Evolutionary conservation across 2,113 vertebrate species (phyloP), one percentile per base, ranked within the genome.

Genomic region (Bos javanicus): DNA sequence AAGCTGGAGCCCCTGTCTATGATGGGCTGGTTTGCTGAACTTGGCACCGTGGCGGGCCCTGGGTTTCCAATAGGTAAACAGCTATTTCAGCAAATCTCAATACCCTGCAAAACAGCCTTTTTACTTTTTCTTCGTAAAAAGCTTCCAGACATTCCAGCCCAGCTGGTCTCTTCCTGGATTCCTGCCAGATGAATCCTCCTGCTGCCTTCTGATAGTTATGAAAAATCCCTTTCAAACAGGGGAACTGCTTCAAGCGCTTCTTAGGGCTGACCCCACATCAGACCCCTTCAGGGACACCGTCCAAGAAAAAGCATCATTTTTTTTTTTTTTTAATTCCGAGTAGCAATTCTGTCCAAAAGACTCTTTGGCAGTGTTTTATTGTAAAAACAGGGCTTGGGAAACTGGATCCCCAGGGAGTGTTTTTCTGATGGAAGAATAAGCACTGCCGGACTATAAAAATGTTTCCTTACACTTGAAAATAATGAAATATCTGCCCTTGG

Each of bases 261-360:
- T 82, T 96, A 93, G 87, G 90, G 7, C 46, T 93, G 5, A 81
- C 92, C 64, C 83, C 84, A 94, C 80, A 25, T 80, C 48, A 82
- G 95, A 93, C 19, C 54, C 95, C 25, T 85, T 92, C 78, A 89
- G 95, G 67, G 97, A 98, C 81, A 74, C 71, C 62, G 90, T 95
- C 94, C 4, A 91, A 91, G 92, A 97, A 97, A 95, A 98, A 94
- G 95, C 48, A 98, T 36, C 46, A 17, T 74, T n/a, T 97, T 98
- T 98, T 82, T 36, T 95, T 97, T 98, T 46, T 19, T 50, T 16
- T 15, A 15, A 13, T 21, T 64, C 95, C 90, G 19, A 96, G 92
- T 50, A 96, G 19, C 62, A 11, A 0, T 85, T 54, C 62, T 87
- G 39, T 96, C 90, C 86, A 93, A 94, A 48, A 30, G 64, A 95